Conservation (phyloP, 2,113 vertebrate species). For the Theristicus caerulescens region DNA sequence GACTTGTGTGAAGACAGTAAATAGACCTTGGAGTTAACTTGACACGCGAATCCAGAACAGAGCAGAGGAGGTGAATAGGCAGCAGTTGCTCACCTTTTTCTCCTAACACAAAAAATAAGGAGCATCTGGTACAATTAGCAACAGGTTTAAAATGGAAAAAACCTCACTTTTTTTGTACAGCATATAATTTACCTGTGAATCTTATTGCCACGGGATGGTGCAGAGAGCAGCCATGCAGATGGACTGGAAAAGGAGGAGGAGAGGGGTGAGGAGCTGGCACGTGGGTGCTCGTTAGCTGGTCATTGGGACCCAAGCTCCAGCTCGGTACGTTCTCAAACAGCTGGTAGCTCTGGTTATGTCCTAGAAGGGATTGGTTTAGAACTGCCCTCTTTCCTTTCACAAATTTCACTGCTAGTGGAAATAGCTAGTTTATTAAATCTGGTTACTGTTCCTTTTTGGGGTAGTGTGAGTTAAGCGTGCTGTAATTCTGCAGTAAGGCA, state of each 20-base stretch:
- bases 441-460: background rate
- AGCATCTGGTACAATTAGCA: background rate
- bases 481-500: background rate
- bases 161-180: fast-evolving
- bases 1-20: background rate
- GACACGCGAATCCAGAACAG: background rate
- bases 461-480: background rate
- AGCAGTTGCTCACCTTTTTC: background rate
- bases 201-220: background rate
- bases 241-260: background rate
- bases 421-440: background rate
- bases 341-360: background rate
- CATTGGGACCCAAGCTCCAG: background rate
- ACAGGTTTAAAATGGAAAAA: background rate
- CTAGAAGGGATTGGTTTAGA: no score
- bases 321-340: background rate
- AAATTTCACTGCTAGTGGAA: background rate
- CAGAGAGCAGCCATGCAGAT: background rate
- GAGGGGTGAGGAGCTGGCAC: background rate
- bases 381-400: background rate
- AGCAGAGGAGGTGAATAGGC: background rate
- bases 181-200: background rate
- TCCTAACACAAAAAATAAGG: background rate
- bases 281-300: no score
- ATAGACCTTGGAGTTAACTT: background rate